Percentiles rank a stretch among this genome's conserved stretches.
Evolutionary conservation across 1,140 invertebrate genomes (phyloP).

Genomic region (Limonius californicus): DNA sequence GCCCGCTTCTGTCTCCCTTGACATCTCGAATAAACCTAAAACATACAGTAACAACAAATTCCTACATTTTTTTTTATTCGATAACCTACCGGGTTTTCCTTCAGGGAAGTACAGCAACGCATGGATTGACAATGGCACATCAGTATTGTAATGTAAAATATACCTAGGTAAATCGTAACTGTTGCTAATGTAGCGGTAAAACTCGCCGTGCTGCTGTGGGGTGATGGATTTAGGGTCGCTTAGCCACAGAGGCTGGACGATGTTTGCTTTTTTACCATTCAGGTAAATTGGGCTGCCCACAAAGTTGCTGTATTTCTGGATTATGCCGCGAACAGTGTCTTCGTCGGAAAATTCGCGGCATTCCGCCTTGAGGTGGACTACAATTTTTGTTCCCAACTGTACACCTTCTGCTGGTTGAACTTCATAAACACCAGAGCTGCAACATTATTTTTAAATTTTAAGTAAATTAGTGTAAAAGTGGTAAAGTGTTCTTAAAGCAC

Average conservation of each 20-base stretch:
- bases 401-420: constrained; percentile 81
- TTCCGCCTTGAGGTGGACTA: constrained; percentile 84
- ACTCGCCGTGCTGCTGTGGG: constrained; percentile 82
- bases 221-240: constrained; percentile 86
- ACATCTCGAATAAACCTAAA: constrained; percentile 80
- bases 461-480: too few species aligned
- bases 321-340: constrained; percentile 75
- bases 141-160: constrained; percentile 80
- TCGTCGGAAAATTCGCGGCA: constrained; percentile 87
- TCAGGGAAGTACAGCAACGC: constrained; percentile 92
- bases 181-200: constrained; percentile 84
- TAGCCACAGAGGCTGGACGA: constrained; percentile 83
- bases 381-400: constrained; percentile 88
- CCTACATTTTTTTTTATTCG: not conserved
- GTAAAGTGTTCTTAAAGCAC: too few species aligned
- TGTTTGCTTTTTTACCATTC: constrained; percentile 72
- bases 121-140: constrained; percentile 87
- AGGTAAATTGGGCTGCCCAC: constrained; percentile 89
- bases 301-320: constrained; percentile 97
- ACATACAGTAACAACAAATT: not conserved
- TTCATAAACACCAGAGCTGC: constrained; percentile 81
- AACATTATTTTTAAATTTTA: too few species aligned
- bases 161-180: constrained; percentile 82
- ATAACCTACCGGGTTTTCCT: constrained; percentile 63
- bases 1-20: constrained; percentile 73